phyloP scores from a whole-genome alignment of 2,113 vertebrate genomes.

The Labeo catla region DNA sequence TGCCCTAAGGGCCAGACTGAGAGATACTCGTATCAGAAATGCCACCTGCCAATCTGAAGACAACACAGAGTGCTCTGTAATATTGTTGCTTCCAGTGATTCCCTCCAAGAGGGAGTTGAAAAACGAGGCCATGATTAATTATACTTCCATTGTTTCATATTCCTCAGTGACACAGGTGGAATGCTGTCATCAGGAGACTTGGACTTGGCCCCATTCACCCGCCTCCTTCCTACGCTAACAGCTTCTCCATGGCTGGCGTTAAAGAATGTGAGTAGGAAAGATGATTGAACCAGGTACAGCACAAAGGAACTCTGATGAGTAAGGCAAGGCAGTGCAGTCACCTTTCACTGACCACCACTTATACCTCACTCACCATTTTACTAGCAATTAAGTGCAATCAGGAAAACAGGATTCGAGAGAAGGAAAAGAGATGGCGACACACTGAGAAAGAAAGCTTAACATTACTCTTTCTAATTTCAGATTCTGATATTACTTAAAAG shows the following conservation, averaged over 20 bases:
- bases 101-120: neutral
- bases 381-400: constrained; percentile 64
- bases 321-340: constrained; percentile 42
- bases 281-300: neutral
- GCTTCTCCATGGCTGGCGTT: neutral
- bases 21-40: constrained; percentile 4
- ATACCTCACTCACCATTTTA: constrained; percentile 49
- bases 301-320: constrained; percentile 36
- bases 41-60: constrained; percentile 5
- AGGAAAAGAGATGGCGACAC: neutral
- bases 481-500: neutral
- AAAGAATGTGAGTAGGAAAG: neutral
- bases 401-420: neutral
- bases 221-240: neutral
- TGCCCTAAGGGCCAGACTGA: constrained; percentile 4
- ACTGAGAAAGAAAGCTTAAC: neutral
- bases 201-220: neutral
- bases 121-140: constrained; percentile 35
- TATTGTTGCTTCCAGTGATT: constrained; percentile 8
- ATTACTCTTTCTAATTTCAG: neutral
- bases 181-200: neutral
- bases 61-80: neutral
- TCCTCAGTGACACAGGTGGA: constrained; percentile 27
- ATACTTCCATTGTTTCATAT: constrained; percentile 14
- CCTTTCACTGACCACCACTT: constrained; percentile 39